These are phyloP conservation scores for Macrosoma leucophasiata DNA, from an alignment of 2,888 invertebrate species.

Conservation along the genomic window DNA sequence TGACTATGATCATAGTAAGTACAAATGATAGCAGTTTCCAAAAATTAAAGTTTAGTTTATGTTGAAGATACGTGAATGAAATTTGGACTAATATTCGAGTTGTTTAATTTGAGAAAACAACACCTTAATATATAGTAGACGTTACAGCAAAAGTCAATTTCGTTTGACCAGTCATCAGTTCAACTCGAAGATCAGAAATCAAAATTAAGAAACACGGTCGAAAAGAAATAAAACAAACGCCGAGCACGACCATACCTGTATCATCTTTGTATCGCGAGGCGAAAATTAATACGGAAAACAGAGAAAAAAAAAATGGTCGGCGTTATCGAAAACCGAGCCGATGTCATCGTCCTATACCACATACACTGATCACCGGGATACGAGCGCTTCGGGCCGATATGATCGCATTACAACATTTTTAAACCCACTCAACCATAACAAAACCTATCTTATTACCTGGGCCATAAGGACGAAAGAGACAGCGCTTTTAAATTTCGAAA, in stretches of 20 bases:
- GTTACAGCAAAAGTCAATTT: too few species aligned
- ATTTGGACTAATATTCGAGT: too few species aligned
- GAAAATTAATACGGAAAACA: conserved; percentile 61
- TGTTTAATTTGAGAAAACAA: too few species aligned
- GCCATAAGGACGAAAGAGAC: conserved; percentile 7
- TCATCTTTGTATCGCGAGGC: conserved; percentile 47
- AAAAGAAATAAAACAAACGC: conserved; percentile 20
- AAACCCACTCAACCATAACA: conserved; percentile 15
- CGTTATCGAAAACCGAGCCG: conserved; percentile 59
- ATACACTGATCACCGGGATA: conserved; percentile 50
- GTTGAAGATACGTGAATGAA: too few species aligned
- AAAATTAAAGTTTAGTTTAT: too few species aligned
- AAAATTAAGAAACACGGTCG: too few species aligned
- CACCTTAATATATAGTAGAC: too few species aligned
- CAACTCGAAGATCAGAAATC: too few species aligned
- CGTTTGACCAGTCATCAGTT: too few species aligned
- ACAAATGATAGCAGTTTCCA: too few species aligned
- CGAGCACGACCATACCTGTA: conserved; percentile 30
- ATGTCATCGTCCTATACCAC: conserved; percentile 60
- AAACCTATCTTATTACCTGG: conserved; percentile 1
- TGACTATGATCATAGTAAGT: too few species aligned
- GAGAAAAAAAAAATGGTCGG: conserved; percentile 32
- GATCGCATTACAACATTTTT: conserved; percentile 30
- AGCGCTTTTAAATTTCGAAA: conserved; percentile 17
- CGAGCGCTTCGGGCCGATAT: conserved; percentile 30